Evolutionary conservation across 2,113 vertebrate genomes (phyloP).

Genomic region (Arenaria interpres): DNA sequence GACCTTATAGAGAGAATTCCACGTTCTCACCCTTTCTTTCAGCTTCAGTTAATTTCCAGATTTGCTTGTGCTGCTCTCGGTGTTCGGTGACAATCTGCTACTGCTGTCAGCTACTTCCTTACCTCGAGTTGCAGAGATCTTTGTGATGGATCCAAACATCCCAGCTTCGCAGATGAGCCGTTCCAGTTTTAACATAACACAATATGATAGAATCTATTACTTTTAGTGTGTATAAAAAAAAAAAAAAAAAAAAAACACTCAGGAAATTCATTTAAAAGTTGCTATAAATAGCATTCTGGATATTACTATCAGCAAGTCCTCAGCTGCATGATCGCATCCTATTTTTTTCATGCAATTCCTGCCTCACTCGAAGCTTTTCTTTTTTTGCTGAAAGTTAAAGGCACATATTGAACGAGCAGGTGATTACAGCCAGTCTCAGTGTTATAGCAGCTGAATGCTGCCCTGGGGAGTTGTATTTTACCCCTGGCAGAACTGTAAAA

Average conservation of each 20-base stretch:
- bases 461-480: constrained; percentile 64
- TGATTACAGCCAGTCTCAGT: constrained; percentile 50
- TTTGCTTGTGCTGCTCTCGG: not conserved
- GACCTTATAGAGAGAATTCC: not conserved
- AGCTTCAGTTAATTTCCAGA: not conserved
- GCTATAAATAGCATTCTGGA: not conserved
- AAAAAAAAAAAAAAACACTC: not conserved
- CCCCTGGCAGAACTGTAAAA: constrained; percentile 64
- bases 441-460: constrained; percentile 41
- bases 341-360: not conserved
- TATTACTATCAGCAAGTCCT: not conserved
- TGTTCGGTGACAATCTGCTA: not conserved
- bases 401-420: constrained; percentile 23
- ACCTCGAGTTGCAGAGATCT: not conserved
- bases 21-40: not conserved
- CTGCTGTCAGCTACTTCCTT: not conserved
- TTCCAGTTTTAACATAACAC: not conserved
- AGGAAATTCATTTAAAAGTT: not conserved
- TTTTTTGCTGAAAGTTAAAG: constrained; percentile 6
- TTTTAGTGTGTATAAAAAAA: not conserved
- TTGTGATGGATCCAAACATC: not conserved
- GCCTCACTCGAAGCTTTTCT: not conserved
- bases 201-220: not conserved
- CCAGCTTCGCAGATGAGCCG: not conserved
- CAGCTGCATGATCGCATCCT: not conserved